A percentile compares a stretch with the other conserved stretches of the same genome.
phyloP scores from a whole-genome alignment of 2,797 vertebrate genomes.

The Glyptemys insculpta region DNA sequence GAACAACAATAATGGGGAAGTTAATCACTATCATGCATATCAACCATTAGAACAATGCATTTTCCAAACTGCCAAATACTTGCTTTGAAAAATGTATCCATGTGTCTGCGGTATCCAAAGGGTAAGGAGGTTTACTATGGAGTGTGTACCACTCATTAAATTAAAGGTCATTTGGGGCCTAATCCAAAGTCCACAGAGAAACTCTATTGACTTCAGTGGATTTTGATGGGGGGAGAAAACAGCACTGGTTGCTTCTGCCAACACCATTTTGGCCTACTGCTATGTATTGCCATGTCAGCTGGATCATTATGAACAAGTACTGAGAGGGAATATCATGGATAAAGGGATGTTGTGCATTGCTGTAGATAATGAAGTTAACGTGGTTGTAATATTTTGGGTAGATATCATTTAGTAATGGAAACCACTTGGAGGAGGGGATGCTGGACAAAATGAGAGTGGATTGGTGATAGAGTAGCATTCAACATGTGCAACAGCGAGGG shows the following conservation, averaged over 20 bases:
- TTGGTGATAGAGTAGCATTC: not conserved
- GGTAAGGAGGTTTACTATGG: not conserved
- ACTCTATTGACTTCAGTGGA: not conserved
- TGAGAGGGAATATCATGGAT: not conserved
- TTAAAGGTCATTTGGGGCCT: not conserved
- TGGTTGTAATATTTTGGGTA: not conserved
- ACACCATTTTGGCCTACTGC: not conserved
- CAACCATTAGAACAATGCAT: too few relatives aligned
- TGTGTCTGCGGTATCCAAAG: not conserved
- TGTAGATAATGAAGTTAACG: not conserved
- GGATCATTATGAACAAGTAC: not conserved
- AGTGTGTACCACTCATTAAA: not conserved
- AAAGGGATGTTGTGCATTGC: not conserved
- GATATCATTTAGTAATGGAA: not conserved
- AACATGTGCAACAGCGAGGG: fast-evolving
- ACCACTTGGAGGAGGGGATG: not conserved
- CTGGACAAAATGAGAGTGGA: not conserved
- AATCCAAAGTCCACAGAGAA: not conserved
- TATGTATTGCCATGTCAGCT: not conserved
- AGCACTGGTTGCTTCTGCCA: not conserved
- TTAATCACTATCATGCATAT: not conserved
- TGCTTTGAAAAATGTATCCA: not conserved
- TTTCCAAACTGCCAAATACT: not conserved
- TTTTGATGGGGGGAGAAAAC: not conserved
- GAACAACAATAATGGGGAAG: not conserved